phyloP scores from a whole-genome alignment of 2,888 invertebrate species.

The Hypercompe scribonia region DNA sequence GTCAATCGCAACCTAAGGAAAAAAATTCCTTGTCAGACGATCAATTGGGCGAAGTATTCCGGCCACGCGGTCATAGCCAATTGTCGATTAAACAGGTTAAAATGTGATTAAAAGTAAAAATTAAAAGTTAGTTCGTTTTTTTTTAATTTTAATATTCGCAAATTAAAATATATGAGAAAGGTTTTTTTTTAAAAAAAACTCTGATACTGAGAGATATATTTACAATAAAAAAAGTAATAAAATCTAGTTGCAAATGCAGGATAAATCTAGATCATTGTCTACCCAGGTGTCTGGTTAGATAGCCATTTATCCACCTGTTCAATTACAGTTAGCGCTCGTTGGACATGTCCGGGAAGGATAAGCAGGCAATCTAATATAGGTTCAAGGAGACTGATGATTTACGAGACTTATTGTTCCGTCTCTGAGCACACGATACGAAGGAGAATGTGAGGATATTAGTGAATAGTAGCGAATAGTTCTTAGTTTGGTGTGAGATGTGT shows the following conservation, averaged over 20 bases:
- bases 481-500: not conserved
- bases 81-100: no score
- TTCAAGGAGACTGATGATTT: constrained; percentile 63
- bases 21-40: no score
- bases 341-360: constrained; percentile 62
- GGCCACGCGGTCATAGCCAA: no score
- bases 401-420: constrained; percentile 47
- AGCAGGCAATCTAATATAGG: constrained; percentile 51
- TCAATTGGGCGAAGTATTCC: no score
- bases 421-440: constrained; percentile 29
- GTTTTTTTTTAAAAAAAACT: no score
- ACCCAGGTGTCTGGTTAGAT: constrained; percentile 16
- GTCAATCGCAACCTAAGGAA: no score
- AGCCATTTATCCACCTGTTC: constrained; percentile 37
- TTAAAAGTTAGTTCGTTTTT: no score
- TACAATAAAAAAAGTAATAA: not conserved
- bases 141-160: no score
- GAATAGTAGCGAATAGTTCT: not conserved
- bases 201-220: not conserved
- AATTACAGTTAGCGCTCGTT: constrained; percentile 55
- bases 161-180: no score
- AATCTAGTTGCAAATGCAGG: not conserved
- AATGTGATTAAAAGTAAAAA: no score
- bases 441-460: no score
- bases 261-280: constrained; percentile 6